These are phyloP conservation scores for Micromesistius poutassou DNA, from an alignment of 2,797 vertebrate genomes.

Conservation along the genomic window DNA sequence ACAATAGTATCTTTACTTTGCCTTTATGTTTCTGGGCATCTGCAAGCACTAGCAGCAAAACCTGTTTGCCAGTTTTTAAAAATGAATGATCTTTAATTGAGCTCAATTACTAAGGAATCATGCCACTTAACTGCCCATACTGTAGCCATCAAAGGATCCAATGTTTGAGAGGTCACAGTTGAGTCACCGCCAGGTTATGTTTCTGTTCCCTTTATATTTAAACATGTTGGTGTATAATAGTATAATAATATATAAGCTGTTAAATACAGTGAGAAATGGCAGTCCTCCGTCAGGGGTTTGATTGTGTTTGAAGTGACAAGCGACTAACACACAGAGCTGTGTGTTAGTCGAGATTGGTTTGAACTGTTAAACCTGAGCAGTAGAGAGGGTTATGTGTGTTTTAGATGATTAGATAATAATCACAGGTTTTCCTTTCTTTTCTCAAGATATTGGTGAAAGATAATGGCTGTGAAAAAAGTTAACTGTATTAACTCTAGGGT, in stretches of 20 bases:
- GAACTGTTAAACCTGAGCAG: neutral
- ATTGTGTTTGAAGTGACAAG: too few relatives aligned
- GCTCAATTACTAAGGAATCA: conserved; percentile 42
- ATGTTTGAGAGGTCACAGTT: conserved; percentile 36
- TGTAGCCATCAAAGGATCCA: conserved; percentile 27
- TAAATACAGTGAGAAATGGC: too few relatives aligned
- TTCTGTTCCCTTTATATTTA: neutral
- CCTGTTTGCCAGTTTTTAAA: conserved; percentile 36
- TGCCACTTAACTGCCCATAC: conserved; percentile 26
- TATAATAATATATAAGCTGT: neutral
- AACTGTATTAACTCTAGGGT: neutral
- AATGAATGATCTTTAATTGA: conserved; percentile 37
- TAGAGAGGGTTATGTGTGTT: neutral
- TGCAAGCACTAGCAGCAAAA: neutral
- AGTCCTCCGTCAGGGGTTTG: too few relatives aligned
- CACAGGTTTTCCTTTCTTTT: too few relatives aligned
- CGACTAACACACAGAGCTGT: too few relatives aligned
- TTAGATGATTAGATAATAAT: neutral
- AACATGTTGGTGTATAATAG: neutral
- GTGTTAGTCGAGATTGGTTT: neutral
- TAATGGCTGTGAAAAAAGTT: neutral
- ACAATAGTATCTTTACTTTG: neutral
- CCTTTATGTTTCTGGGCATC: neutral
- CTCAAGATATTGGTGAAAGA: neutral
- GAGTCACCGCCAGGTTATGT: conserved; percentile 50